Percentiles rank a stretch among this genome's conserved stretches.
Conservation (phyloP, 2,888 invertebrate genomes). For the Tuberolachnus salignus region DNA sequence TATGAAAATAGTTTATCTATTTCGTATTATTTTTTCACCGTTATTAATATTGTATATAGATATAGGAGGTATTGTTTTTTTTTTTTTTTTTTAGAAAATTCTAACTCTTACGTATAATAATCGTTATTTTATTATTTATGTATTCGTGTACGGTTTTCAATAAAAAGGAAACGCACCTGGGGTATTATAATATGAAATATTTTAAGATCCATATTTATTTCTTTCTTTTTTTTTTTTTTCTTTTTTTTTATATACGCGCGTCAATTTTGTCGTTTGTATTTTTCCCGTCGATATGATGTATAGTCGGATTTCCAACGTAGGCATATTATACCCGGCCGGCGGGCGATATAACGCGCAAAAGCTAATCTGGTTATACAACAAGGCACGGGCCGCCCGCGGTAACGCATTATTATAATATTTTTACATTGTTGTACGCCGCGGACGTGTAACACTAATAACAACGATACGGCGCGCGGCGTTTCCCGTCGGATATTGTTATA, state of each 20-base stretch:
- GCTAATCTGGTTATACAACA: constrained; percentile 52
- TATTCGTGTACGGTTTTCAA: not conserved
- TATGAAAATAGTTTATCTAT: too few species aligned
- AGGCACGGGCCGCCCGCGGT: not conserved
- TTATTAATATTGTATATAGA: too few species aligned
- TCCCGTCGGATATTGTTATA: constrained; percentile 46
- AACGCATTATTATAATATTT: constrained; percentile 2
- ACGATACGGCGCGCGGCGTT: not conserved
- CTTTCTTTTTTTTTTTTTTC: too few species aligned
- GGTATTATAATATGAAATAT: not conserved
- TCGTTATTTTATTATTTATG: constrained; percentile 16
- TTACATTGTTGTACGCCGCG: constrained; percentile 8
- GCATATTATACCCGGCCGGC: too few species aligned
- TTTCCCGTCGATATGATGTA: constrained; percentile 48
- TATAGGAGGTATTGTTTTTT: too few species aligned
- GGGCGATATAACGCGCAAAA: constrained; percentile 5
- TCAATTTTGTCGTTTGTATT: constrained; percentile 41
- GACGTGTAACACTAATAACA: too few species aligned
- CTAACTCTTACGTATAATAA: not conserved
- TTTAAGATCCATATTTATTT: too few species aligned
- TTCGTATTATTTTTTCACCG: too few species aligned
- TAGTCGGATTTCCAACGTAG: constrained; percentile 46
- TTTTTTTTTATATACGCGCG: too few species aligned
- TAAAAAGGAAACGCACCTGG: constrained; percentile 38
- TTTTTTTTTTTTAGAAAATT: not conserved